Evolutionary conservation across 2,888 invertebrate species (phyloP).

Genomic region (Coenonympha arcania): DNA sequence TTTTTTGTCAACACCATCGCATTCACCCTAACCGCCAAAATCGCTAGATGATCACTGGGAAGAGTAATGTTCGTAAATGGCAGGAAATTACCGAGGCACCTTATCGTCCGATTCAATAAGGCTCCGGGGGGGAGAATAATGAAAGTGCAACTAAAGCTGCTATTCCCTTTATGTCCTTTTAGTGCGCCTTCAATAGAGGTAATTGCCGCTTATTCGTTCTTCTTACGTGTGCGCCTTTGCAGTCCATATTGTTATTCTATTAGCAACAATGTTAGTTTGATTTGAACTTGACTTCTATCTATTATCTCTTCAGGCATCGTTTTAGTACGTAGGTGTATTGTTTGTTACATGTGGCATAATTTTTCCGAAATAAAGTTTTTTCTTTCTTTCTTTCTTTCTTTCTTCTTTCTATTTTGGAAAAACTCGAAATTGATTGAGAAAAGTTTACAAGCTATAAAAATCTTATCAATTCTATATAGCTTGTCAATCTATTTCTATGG

Average conservation of each 20-base stretch:
- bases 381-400: too few relatives aligned
- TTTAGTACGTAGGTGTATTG: too few relatives aligned
- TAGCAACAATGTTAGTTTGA: not conserved
- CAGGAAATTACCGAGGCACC: slow-evolving; percentile 69
- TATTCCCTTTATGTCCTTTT: slow-evolving; percentile 46
- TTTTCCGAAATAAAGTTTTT: too few relatives aligned
- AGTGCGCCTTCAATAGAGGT: slow-evolving; percentile 50
- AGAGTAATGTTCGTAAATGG: slow-evolving; percentile 69
- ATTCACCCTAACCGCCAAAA: slow-evolving; percentile 36
- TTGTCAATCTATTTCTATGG: too few relatives aligned
- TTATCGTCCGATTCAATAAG: slow-evolving; percentile 72
- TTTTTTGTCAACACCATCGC: slow-evolving; percentile 37
- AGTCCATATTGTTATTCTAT: slow-evolving; percentile 22
- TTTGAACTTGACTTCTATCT: too few relatives aligned
- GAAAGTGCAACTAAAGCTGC: slow-evolving; percentile 63
- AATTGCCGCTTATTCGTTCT: slow-evolving; percentile 59
- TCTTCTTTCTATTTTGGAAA: too few relatives aligned
- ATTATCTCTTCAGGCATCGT: too few relatives aligned
- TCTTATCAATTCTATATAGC: too few relatives aligned
- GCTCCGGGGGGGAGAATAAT: slow-evolving; percentile 62
- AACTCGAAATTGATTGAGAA: too few relatives aligned
- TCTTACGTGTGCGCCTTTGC: slow-evolving; percentile 29
- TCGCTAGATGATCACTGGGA: slow-evolving; percentile 49
- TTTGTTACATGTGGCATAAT: too few relatives aligned
- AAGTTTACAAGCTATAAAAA: too few relatives aligned